A percentile compares a stretch with the other conserved stretches of the same genome.
These are phyloP conservation scores for Diceros bicornis DNA, from an alignment of 2,797 vertebrate genomes.

Conservation along the genomic window DNA sequence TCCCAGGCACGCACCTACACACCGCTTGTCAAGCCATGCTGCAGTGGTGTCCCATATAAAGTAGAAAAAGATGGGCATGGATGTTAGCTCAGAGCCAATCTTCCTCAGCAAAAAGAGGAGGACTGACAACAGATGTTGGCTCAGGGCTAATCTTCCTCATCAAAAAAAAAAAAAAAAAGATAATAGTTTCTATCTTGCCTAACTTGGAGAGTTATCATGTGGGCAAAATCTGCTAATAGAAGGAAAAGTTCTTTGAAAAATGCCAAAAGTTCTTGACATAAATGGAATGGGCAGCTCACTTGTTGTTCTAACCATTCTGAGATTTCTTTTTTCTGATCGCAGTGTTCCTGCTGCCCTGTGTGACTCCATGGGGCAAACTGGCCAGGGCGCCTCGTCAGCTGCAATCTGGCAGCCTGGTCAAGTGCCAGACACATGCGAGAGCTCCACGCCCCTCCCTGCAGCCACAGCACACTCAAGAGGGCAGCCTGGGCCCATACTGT, in stretches of 20 bases:
- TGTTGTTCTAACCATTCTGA: not conserved
- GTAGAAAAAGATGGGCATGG: too few relatives aligned
- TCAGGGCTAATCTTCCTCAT: not conserved
- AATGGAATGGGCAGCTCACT: not conserved
- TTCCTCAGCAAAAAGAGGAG: too few relatives aligned
- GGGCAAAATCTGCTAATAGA: not conserved
- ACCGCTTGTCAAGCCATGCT: too few relatives aligned
- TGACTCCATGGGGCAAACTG: not conserved
- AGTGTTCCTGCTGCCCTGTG: not conserved
- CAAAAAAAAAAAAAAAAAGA: not conserved
- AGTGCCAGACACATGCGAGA: not conserved
- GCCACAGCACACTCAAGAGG: not conserved
- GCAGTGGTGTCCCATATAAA: too few relatives aligned
- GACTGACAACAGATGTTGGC: too few relatives aligned
- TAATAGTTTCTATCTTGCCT: not conserved
- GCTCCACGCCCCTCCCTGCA: rapidly evolving
- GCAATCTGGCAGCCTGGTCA: not conserved
- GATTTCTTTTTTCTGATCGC: not conserved
- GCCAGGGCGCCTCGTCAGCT: not conserved
- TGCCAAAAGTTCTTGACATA: not conserved
- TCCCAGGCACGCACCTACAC: too few relatives aligned
- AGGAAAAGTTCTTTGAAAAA: not conserved
- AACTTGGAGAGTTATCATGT: not conserved
- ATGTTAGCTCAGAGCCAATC: too few relatives aligned
- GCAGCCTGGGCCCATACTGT: not conserved